Base-by-base conservation (phyloP, 2,888 invertebrate species). In the Parnassius orleans region DNA sequence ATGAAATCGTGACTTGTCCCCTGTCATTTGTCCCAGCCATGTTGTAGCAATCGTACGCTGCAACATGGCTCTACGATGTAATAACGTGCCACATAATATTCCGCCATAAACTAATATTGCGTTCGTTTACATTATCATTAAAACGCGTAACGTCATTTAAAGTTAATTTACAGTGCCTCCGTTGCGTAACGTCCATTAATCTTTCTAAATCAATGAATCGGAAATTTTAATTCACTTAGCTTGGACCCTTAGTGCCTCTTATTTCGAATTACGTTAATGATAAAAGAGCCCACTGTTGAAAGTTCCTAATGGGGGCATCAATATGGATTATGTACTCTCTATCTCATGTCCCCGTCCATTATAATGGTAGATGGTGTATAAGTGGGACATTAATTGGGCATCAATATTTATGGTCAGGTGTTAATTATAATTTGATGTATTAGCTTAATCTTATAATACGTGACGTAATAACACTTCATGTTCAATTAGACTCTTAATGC, bases 261-360 rank as follows among this genome's bases (percentile, higher is more conserved):
- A 54, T 54, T 50, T 63, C 55, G 55, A 63, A 63, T 63, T 63
- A 59, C 59, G 58, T 76, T 83, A 81, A 83, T 83, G 79, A 81
- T 76, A 78, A 77, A 77, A 76, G 80, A 83, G 72, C 65, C 72
- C 65, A 67, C 65, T 75, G 75, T 72, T 79, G 75, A 83, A 85
- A 83, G 79, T 76, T 76, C 81, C 77, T 86, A 85, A 85, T 86
- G 82, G 82, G 67, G 60, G 78, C 80, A 86, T 86, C 83, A 83
- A 86, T 87, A 83, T 77, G 77, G 77, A 87, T 87, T 78, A 78
- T 59, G 65, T 64, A 65, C 64, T 64, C 63, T 63, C 62, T 63
- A 67, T 66, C 65, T 66, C 57, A 60, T 66, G 66, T 71, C 68
- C 65, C 61, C 56, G 66, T 66, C 75, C 76, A 80, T 83, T 80